Conservation (phyloP, 1,140 invertebrate genomes). For the Hylyphantes graminicola region DNA sequence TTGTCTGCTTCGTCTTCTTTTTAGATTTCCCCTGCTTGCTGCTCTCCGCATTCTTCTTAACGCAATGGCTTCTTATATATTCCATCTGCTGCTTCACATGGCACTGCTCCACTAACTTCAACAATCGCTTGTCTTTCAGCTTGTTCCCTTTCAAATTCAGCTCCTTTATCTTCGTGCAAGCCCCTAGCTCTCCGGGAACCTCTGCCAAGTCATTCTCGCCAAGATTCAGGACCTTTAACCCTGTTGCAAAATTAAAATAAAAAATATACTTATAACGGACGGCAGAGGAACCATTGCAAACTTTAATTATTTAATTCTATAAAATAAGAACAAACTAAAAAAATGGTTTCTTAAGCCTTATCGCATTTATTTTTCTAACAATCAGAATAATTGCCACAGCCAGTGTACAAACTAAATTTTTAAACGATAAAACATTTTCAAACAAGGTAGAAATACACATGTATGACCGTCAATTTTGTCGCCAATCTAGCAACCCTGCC, state of each 20-base stretch:
- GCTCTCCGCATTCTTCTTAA: constrained; percentile 63
- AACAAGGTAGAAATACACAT: too few relatives aligned
- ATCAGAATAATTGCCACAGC: too few relatives aligned
- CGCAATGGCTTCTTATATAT: constrained; percentile 76
- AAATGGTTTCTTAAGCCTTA: too few relatives aligned
- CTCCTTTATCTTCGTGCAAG: constrained; percentile 77
- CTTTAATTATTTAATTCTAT: too few relatives aligned
- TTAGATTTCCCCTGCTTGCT: constrained; percentile 69
- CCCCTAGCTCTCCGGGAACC: constrained; percentile 75
- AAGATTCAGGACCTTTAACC: constrained; percentile 78
- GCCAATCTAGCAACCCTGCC: too few relatives aligned
- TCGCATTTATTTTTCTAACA: too few relatives aligned
- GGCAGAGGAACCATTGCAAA: too few relatives aligned
- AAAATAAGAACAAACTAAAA: too few relatives aligned
- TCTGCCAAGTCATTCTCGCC: constrained; percentile 75
- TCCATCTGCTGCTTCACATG: constrained; percentile 77
- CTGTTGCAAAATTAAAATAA: constrained; percentile 29
- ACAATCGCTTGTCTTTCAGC: constrained; percentile 77
- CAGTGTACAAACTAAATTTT: too few relatives aligned
- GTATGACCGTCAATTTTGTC: too few relatives aligned
- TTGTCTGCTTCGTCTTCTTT: constrained; percentile 64
- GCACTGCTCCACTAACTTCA: constrained; percentile 76
- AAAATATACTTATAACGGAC: too few relatives aligned
- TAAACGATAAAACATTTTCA: too few relatives aligned
- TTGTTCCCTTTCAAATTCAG: constrained; percentile 78